Base-by-base conservation (phyloP, 2,797 vertebrate genomes). In the Huso huso region DNA sequence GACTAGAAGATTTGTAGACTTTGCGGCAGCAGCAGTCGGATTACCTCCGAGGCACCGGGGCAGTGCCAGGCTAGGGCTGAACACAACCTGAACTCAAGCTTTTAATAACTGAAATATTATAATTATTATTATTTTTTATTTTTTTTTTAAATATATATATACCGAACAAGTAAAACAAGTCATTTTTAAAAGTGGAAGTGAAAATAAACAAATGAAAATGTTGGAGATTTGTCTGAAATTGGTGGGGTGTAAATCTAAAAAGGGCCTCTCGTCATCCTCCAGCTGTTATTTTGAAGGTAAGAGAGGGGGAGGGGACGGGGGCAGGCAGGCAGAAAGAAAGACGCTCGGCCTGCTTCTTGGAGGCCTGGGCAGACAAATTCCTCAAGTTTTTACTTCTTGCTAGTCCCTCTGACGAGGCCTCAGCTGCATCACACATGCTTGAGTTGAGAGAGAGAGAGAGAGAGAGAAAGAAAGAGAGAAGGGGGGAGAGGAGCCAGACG, bases 201-300 rank as follows among this genome's bases (percentile, higher is more conserved):
- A 84, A 78, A 77, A 71, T 1, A 88, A 87, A 86, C 93, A 88
- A 89, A 93, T 95, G 92, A 98, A 97, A 90, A 98, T 99, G 96
- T 90, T 99, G 95, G 95, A 97, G 90, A 99, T 99, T 83, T 99
- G 96, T 86, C 88, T 97, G 79, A 98, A 98, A 92, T 89, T 98
- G 90, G 95, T 99, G 90, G 95, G 95, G 84, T 99, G 96, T 89
- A 98, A 97, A 87, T 98, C 95, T 66, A 98, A 97, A 81, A 99
- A 97, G 79, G 95, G 94, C 70, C 94, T 97, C 61, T 98, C 96
- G 8, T 95, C 97, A 52, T 97, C 96, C 76, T 97, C 96, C 87
- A 97, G 95, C 90, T 98, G 95, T 81, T 98, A 96, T 80, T 89
- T 97, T 77, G 94, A 96, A 97, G 96, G 96, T 99, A 91, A 94